A percentile compares a stretch with the other conserved stretches of the same genome.
Conservation (phyloP, 37 sponge, comb jelly and placozoan genomes). For the Ephydatia muelleri region DNA sequence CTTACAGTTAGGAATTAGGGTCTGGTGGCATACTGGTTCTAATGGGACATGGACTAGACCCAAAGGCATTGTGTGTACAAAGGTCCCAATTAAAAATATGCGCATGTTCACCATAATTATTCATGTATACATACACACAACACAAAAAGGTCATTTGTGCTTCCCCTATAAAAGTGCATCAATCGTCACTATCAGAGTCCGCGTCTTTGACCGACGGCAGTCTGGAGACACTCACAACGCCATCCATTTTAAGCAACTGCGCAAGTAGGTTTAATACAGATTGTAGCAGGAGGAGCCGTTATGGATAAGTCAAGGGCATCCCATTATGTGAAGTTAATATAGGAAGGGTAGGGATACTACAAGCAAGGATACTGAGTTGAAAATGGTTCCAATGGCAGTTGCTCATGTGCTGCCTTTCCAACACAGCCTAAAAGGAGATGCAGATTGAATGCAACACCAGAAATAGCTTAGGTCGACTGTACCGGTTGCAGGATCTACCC, state of each 20-base stretch:
- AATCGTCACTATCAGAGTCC: background rate
- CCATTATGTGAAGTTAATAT: too few species aligned
- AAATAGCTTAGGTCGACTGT: background rate
- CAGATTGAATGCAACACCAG: background rate
- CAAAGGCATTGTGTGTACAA: too few species aligned
- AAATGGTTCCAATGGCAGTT: background rate
- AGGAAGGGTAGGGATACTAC: too few species aligned
- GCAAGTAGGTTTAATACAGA: background rate
- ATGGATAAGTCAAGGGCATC: background rate
- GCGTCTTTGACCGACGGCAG: background rate
- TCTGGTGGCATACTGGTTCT: too few species aligned
- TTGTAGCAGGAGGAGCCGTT: background rate
- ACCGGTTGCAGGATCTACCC: background rate
- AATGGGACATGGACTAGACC: too few species aligned
- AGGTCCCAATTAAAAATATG: too few species aligned
- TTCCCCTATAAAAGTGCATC: too few species aligned
- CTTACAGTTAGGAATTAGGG: too few species aligned
- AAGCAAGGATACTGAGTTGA: background rate
- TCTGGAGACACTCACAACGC: background rate
- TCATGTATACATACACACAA: too few species aligned
- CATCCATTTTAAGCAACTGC: background rate
- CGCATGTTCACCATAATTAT: too few species aligned
- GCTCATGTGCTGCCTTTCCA: background rate
- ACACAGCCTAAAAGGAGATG: background rate
- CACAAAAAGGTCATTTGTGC: too few species aligned